A percentile compares a stretch with the other conserved stretches of the same genome.
Conservation (phyloP, 2,113 vertebrate genomes). For the Aramus guarauna region DNA sequence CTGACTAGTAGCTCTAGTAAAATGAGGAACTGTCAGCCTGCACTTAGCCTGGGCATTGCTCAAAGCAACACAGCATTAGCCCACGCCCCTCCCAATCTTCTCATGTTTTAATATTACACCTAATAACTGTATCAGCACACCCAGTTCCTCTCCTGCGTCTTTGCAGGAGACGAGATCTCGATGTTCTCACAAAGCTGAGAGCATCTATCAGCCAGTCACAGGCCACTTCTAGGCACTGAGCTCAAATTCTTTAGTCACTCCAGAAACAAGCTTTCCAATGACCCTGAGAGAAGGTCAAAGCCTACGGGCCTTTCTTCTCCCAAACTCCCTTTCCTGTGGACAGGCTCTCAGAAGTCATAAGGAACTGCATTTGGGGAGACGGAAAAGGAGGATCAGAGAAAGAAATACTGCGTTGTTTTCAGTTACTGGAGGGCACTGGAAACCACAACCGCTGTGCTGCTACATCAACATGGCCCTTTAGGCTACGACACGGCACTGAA, state of each 20-base stretch:
- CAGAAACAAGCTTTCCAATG: not conserved
- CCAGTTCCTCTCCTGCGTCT: not conserved
- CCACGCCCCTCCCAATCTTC: not conserved
- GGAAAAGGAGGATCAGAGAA: not conserved
- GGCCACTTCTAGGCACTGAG: not conserved
- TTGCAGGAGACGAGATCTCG: rapidly evolving
- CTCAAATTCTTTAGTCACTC: not conserved
- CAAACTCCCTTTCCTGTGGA: not conserved
- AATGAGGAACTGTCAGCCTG: not conserved
- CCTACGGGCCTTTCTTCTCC: not conserved
- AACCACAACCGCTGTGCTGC: not conserved
- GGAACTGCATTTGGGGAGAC: not conserved
- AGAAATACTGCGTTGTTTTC: not conserved
- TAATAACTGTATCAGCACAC: not conserved
- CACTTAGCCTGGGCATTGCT: not conserved
- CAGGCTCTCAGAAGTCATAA: not conserved
- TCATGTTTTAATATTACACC: not conserved
- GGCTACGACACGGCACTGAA: not conserved
- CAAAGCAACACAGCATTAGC: not conserved
- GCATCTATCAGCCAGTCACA: not conserved
- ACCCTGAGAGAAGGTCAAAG: not conserved
- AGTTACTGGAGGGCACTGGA: not conserved
- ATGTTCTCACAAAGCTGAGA: not conserved
- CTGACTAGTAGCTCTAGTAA: not conserved
- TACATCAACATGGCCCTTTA: not conserved